phyloP scores from a whole-genome alignment of 2,113 vertebrate species.

The Emydocephalus ijimae region DNA sequence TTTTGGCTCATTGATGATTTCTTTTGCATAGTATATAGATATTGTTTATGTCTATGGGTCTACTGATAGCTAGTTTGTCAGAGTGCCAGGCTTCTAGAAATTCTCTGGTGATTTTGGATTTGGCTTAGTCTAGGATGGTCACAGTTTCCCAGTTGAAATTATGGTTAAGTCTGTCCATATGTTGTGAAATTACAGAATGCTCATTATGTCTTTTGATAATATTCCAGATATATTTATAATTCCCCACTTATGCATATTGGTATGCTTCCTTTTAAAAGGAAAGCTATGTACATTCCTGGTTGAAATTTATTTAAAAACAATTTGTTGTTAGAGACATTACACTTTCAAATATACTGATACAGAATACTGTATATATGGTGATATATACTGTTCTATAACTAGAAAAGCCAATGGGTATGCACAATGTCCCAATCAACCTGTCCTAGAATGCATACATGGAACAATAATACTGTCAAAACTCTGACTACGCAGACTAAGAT shows the following conservation, averaged over 20 bases:
- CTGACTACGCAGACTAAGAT: neutral
- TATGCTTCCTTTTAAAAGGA: neutral
- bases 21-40: neutral
- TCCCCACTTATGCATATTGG: neutral
- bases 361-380: neutral
- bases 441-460: conserved; percentile 6
- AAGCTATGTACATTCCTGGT: neutral
- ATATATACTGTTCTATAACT: conserved; percentile 9
- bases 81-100: neutral
- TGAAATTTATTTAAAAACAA: conserved; percentile 6
- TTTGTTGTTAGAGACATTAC: neutral
- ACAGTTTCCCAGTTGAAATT: neutral
- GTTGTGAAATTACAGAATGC: neutral
- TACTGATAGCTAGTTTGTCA: neutral
- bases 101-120: neutral
- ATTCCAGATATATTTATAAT: neutral
- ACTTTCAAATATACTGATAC: neutral
- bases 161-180: neutral
- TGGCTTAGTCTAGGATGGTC: neutral
- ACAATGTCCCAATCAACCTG: neutral
- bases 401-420: conserved; percentile 17
- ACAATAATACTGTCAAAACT: conserved; percentile 10
- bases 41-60: neutral
- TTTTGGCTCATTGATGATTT: neutral
- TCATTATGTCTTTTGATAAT: neutral